phyloP scores from a whole-genome alignment of 2,888 invertebrate genomes.

The Agrotis segetum region DNA sequence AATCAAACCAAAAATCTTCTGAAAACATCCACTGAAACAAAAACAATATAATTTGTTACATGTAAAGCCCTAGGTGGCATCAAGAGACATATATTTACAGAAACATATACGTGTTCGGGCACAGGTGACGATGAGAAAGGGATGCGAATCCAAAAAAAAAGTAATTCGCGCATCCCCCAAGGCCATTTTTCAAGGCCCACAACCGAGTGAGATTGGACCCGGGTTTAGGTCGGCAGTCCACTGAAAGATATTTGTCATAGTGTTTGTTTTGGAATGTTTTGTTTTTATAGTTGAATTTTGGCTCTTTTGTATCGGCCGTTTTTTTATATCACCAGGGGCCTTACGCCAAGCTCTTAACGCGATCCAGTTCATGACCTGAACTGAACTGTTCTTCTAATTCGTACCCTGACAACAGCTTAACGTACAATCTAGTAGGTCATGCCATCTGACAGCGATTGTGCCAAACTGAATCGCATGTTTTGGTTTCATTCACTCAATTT shows the following conservation, averaged over 20 bases:
- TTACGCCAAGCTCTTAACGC: no score
- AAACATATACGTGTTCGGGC: conserved; percentile 51
- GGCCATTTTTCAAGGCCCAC: conserved; percentile 68
- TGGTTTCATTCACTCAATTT: no score
- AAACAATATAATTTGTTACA: conserved; percentile 29
- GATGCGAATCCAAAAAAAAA: conserved; percentile 67
- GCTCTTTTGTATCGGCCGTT: neutral
- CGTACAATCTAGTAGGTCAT: no score
- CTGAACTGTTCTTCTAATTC: no score
- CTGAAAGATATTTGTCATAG: conserved; percentile 15
- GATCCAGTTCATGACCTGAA: no score
- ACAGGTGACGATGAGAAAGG: conserved; percentile 68
- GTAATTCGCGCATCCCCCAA: conserved; percentile 66
- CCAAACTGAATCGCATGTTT: no score
- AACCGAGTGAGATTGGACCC: conserved; percentile 64
- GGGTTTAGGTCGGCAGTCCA: conserved; percentile 41
- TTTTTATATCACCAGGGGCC: neutral
- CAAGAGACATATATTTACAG: conserved; percentile 46
- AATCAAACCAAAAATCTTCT: neutral
- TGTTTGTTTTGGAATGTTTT: conserved; percentile 1
- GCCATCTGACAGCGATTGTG: no score
- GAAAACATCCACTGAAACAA: neutral
- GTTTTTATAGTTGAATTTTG: neutral
- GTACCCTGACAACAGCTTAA: no score
- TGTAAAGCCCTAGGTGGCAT: conserved; percentile 16